Evolutionary conservation across 2,113 vertebrate species (phyloP), one percentile per base, ranked within the genome.

Genomic region (Macroglossus sobrinus): DNA sequence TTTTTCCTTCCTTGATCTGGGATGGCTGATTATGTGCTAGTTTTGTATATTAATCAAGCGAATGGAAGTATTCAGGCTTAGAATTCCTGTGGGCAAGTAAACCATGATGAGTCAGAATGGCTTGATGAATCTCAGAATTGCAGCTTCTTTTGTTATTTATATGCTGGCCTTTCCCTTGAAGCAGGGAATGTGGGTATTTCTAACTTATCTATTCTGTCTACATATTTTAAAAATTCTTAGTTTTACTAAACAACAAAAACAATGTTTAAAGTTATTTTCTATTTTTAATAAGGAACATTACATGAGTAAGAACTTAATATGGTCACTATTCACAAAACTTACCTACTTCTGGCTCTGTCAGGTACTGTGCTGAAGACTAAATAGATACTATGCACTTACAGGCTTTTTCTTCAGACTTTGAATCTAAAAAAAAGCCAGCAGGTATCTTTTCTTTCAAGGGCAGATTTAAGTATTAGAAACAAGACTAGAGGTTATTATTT

Each of bases 41-140:
- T 97, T 90, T 26, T 82, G 90, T 64, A 13, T 68, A 68, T 96
- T 96, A 96, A 95, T 96, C 0, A 69, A 93, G 75, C 43, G 45
- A n/a, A 22, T 66, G 19, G 33, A 97, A 63, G 47, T 93, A 75
- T n/a, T 68, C 0, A 3, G 72, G 80, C 22, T 9, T 84, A 94
- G 64, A 96, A 79, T 64, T 21, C 0, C 64, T 64, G 45, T 72
- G 53, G 19, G 59, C 24, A 2, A 18, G 38, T 61, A 4, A 81
- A 94, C 21, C 16, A 69, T 15, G 7, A 50, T 59, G 11, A 89
- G 21, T 84, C 38, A 55, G 8, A 80, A 74, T 0, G 26, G 40
- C 24, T 68, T 26, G 5, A 30, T 75, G 5, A 81, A 71, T 57
- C 63, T 18, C 6, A 95, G 5, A 57, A 84, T 33, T 43, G 8